Conservation (phyloP, 1,140 invertebrate species). For the Amphibalanus amphitrite region DNA sequence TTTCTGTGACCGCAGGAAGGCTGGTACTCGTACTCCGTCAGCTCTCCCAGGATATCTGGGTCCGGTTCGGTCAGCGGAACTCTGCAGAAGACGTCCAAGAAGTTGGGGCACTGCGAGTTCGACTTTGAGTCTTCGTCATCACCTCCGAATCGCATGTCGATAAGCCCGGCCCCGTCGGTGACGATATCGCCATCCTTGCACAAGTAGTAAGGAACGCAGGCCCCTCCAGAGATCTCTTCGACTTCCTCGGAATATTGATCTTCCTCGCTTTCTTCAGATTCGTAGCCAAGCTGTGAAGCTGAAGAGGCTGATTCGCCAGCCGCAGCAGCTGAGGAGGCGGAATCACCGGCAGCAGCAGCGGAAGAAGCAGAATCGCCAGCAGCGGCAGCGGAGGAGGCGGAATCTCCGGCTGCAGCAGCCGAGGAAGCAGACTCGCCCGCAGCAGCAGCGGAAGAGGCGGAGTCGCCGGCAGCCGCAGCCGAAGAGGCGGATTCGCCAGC, state of each 20-base stretch:
- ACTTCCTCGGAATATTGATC: neutral
- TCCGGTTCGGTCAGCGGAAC: constrained; percentile 16
- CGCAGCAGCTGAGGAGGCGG: neutral
- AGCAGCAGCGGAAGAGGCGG: too few species aligned
- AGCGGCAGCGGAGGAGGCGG: too few species aligned
- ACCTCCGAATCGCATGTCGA: constrained; percentile 44
- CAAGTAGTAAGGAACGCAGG: constrained; percentile 41
- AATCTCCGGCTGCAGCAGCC: too few species aligned
- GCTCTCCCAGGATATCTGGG: constrained; percentile 9
- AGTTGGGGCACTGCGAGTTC: constrained; percentile 18
- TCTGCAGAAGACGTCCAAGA: constrained; percentile 24
- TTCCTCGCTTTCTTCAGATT: neutral
- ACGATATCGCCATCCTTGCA: constrained; percentile 45
- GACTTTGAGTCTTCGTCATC: constrained; percentile 12
- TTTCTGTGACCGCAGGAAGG: constrained; percentile 49
- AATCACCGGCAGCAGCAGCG: neutral
- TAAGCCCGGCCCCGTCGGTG: constrained; percentile 49
- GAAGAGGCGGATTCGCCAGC: too few species aligned
- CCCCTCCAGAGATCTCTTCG: neutral
- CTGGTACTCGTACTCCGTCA: constrained; percentile 12
- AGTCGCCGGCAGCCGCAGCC: too few species aligned
- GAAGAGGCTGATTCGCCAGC: neutral
- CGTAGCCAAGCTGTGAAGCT: neutral
- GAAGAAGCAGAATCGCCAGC: neutral
- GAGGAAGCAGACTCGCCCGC: too few species aligned